Evolutionary conservation across 2,888 invertebrate species (phyloP).

Genomic region (Mayetiola destructor): DNA sequence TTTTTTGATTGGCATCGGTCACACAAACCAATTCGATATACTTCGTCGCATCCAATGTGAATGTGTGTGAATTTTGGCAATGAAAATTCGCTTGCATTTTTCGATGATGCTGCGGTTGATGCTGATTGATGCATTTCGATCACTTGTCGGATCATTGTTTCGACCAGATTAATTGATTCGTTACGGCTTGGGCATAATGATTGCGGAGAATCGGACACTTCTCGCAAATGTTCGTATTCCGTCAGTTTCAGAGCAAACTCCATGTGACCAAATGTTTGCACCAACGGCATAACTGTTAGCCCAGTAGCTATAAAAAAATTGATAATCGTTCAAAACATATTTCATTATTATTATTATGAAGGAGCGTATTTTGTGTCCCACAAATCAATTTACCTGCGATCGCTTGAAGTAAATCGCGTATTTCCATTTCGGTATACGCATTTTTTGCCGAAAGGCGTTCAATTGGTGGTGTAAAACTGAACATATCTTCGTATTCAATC

Average conservation of each 20-base stretch:
- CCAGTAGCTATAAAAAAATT: slow-evolving; percentile 23
- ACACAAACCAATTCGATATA: slow-evolving; percentile 55
- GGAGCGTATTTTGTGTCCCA: slow-evolving; percentile 19
- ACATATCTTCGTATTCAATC: slow-evolving; percentile 71
- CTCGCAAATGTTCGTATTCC: slow-evolving; percentile 47
- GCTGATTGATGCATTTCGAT: slow-evolving; percentile 29
- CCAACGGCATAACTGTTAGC: slow-evolving; percentile 55
- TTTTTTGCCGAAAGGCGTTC: slow-evolving; percentile 41
- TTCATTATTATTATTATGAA: neutral
- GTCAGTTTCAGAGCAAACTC: slow-evolving; percentile 55
- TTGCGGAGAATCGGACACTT: slow-evolving; percentile 50
- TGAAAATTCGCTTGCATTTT: slow-evolving; percentile 15
- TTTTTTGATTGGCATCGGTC: slow-evolving; percentile 35
- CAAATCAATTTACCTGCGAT: slow-evolving; percentile 29
- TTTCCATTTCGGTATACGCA: slow-evolving; percentile 43
- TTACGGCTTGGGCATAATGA: slow-evolving; percentile 57
- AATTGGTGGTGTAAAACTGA: slow-evolving; percentile 51
- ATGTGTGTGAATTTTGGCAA: slow-evolving; percentile 36
- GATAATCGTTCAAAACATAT: slow-evolving; percentile 19
- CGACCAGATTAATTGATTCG: slow-evolving; percentile 44
- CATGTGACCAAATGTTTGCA: slow-evolving; percentile 65
- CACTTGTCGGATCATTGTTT: slow-evolving; percentile 56
- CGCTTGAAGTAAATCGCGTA: slow-evolving; percentile 40
- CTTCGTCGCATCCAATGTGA: slow-evolving; percentile 64
- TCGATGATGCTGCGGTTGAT: slow-evolving; percentile 7